Conservation (phyloP, 2,113 vertebrate species). For the Oreochromis aureus region DNA sequence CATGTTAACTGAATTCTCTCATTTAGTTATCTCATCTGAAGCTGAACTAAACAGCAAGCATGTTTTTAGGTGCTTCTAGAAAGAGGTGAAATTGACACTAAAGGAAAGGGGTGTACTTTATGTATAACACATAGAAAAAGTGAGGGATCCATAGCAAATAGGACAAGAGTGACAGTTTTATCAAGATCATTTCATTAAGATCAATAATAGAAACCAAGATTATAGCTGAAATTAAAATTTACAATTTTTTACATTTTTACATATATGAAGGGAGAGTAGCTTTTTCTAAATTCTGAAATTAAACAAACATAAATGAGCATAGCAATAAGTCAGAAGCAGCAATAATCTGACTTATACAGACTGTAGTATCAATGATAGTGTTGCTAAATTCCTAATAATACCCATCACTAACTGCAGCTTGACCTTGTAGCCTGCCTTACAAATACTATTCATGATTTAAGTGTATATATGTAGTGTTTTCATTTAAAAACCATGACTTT, state of each 20-base stretch:
- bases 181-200: background rate
- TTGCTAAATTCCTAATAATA: background rate
- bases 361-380: background rate
- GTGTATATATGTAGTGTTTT: background rate
- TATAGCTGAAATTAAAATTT: background rate
- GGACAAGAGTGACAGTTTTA: background rate
- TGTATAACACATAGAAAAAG: background rate
- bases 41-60: background rate
- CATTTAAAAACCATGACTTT: background rate
- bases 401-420: background rate
- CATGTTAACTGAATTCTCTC: background rate
- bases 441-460: background rate
- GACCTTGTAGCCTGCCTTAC: background rate
- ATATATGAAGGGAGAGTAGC: rapidly evolving
- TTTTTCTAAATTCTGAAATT: background rate
- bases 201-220: background rate
- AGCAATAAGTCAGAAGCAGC: background rate
- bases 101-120: background rate
- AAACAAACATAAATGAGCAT: background rate
- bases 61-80: background rate
- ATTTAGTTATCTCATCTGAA: background rate
- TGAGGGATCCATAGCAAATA: background rate
- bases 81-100: background rate
- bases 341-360: background rate
- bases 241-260: background rate